Conservation (phyloP, 2,797 vertebrate species). For the Erethizon dorsatum region DNA sequence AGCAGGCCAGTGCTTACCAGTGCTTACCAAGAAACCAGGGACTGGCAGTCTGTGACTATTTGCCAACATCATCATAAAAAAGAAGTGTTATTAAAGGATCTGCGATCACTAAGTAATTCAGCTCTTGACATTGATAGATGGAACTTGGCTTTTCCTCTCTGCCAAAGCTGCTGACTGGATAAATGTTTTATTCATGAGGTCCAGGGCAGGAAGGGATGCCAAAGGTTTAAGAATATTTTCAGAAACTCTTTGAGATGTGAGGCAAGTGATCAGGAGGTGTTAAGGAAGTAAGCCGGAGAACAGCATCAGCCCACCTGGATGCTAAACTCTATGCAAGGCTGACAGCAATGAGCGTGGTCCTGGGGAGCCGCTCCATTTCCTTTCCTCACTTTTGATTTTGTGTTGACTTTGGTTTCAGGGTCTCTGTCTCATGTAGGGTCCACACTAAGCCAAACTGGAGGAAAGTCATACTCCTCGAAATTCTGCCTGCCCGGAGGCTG, state of each 20-base stretch:
- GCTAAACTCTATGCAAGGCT: constrained; percentile 59
- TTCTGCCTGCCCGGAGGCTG: constrained; percentile 41
- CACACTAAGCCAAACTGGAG: constrained; percentile 69
- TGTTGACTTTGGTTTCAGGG: constrained; percentile 23
- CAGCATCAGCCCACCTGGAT: constrained; percentile 79
- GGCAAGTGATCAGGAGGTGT: constrained; percentile 92
- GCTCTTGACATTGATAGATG: constrained; percentile 94
- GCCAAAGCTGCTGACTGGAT: constrained; percentile 95
- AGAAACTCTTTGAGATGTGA: constrained; percentile 93
- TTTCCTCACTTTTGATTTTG: constrained; percentile 73
- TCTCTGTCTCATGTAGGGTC: not conserved
- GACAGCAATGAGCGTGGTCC: constrained; percentile 55
- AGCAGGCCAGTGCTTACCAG: constrained; percentile 86
- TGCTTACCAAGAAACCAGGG: constrained; percentile 83
- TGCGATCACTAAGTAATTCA: constrained; percentile 91
- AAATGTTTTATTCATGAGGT: constrained; percentile 96
- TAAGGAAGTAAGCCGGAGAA: constrained; percentile 91
- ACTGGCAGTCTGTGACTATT: constrained; percentile 77
- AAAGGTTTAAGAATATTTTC: constrained; percentile 96
- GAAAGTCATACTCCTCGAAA: not conserved
- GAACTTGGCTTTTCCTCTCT: constrained; percentile 91
- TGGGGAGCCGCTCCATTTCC: constrained; percentile 62
- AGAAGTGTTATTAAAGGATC: constrained; percentile 90
- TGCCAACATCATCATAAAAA: constrained; percentile 89
- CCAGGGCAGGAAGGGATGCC: constrained; percentile 92